Evolutionary conservation across 1,140 invertebrate genomes (phyloP), one percentile per base, ranked within the genome.

Genomic region (Drosophila ohnishii): DNA sequence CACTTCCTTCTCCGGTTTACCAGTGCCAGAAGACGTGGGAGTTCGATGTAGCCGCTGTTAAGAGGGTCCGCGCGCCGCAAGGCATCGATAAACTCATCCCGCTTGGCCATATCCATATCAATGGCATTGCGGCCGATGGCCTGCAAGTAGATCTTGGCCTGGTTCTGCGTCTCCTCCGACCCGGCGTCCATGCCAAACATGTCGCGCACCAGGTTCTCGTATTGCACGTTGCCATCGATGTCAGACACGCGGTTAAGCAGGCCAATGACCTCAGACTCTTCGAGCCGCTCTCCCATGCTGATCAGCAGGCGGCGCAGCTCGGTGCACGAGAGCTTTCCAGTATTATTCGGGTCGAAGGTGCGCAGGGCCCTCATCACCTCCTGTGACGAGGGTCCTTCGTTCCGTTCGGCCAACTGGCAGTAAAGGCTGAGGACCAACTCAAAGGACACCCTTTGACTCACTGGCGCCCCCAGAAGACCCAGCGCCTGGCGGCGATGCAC

Each of bases 281-380:
- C 96, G 11, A 99, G 92, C 75, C 97, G 95, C 91, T 99, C 97
- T 0, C 98, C 98, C 16, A 99, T 93, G 91, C 97, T 98, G 58
- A 97, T 98, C 96, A 99, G 98, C 50, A 99, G 97, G 82, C 98
- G 97, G 53, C 97, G 95, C 47, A 99, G 92, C 90, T 98, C 97
- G 58, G 95, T 94, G 13, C 96, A 96, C 4, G 96, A 97, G 91
- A 99, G 97, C 89, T 96, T 93, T 1, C 97, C 97, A 76, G 97
- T 96, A 75, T 97, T 96, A 92, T 97, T 96, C 90, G 96, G 96
- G 92, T 98, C 97, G 85, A 98, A 98, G 50, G 97, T 95, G 83
- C 95, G 95, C 92, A 72, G 90, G 0, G 65, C 83, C 8, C 58
- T 56, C 28, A 86, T 51, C 32, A 91, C 64, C 4, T 89, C 74